Base-by-base conservation (phyloP, 2,888 invertebrate genomes). In the Thelaira solivaga region DNA sequence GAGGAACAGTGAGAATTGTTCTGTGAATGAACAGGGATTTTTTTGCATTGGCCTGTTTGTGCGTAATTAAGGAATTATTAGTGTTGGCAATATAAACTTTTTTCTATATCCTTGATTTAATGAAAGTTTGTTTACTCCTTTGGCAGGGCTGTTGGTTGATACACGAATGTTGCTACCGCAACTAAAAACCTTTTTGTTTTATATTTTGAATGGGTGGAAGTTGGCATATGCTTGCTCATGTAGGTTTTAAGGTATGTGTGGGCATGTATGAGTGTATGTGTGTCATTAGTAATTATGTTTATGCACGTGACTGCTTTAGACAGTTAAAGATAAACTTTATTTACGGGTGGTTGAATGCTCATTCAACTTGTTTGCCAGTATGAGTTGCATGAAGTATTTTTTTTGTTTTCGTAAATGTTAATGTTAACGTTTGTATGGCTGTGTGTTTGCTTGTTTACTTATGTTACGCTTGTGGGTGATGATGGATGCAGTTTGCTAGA, bases 221-320 rank as follows among this genome's bases (percentile, higher is more conserved):
- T 31, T 20, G 8, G n/a, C 11, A n/a, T 49, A 16, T 53, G 22
- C 8, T 11, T 34, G 24, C 51, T 51, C n/a, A 22, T 69, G 43
- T 31, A 34, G 59, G 45, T 51, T 61, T 64, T 6, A 18, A 26
- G 4, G 11, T 45, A 2, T 13, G n/a, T 45, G 61, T 49, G 7
- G 7, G 16, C 24, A 20, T 20, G 47, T 47, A 29, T 43, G 22
- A 36, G 57, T 64, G 57, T 49, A 64, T 69, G 51, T 59, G 51
- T 78, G 69, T 71, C 69, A 69, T 74, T 65, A 71, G 74, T 75
- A 75, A 75, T 75, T 75, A 75, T 61, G 74, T 68, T 75, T 75
- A 67, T 71, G 74, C 78, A 78, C 78, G 78, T 78, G 78, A 78
- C 74, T 74, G 78, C 65, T 67, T 78, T 74, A 71, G 69, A 78